Conservation (phyloP, 2,888 invertebrate genomes). For the Metacarcinus magister region DNA sequence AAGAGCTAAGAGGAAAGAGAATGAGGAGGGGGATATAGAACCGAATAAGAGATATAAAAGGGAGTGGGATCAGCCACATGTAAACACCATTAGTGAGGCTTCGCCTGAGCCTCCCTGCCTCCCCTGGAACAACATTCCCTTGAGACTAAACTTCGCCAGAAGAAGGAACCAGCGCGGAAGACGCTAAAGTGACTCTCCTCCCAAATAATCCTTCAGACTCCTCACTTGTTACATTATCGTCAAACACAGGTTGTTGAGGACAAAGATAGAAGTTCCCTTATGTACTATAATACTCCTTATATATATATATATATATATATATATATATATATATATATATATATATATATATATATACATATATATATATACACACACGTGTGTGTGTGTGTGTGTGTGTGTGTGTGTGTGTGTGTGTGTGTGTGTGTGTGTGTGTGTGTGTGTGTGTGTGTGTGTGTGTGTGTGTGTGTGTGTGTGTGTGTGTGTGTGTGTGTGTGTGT, state of each 20-base stretch:
- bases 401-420: too few relatives aligned
- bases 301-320: too few relatives aligned
- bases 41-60: not conserved
- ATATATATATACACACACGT: not conserved
- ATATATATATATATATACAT: too few relatives aligned
- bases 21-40: not conserved
- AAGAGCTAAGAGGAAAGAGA: not conserved
- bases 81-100: not conserved
- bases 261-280: not conserved
- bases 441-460: too few relatives aligned
- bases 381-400: too few relatives aligned
- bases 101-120: not conserved
- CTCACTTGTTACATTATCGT: not conserved
- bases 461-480: too few relatives aligned
- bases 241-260: not conserved
- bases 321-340: too few relatives aligned
- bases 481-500: too few relatives aligned
- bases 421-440: too few relatives aligned
- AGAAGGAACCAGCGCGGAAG: slow-evolving; percentile 6
- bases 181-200: not conserved
- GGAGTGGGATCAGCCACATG: not conserved
- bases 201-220: not conserved
- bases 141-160: not conserved
- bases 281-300: too few relatives aligned
- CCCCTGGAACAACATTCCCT: not conserved